phyloP scores from a whole-genome alignment of 2,113 vertebrate species.

The Myiopsitta monachus region DNA sequence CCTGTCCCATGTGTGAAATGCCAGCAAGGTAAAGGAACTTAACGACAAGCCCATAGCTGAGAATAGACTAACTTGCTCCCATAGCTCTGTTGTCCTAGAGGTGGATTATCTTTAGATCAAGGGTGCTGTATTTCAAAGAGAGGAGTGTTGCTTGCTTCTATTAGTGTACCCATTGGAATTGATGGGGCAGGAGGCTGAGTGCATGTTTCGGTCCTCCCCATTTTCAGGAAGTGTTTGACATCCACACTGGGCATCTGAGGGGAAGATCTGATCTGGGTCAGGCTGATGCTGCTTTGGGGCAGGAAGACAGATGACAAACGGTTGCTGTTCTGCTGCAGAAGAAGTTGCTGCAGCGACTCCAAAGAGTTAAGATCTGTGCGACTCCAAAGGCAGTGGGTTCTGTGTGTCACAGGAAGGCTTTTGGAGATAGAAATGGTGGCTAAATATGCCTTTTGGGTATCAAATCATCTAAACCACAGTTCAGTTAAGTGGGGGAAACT shows the following conservation, averaged over 20 bases:
- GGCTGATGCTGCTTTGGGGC: not conserved
- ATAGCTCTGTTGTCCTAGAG: not conserved
- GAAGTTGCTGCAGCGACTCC: fast-evolving
- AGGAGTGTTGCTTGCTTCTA: not conserved
- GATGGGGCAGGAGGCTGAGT: not conserved
- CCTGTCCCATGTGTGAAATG: not conserved
- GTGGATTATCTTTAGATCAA: not conserved
- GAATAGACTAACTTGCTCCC: not conserved
- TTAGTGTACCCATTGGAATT: fast-evolving
- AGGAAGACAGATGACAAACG: fast-evolving
- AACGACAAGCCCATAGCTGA: not conserved
- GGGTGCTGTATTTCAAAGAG: not conserved
- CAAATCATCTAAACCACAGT: fast-evolving
- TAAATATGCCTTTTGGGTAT: fast-evolving
- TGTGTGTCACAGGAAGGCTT: not conserved
- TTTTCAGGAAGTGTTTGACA: fast-evolving
- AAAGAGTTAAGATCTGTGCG: fast-evolving
- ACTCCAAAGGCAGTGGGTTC: not conserved
- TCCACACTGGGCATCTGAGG: not conserved
- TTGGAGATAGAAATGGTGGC: not conserved
- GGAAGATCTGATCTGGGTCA: not conserved
- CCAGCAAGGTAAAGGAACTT: not conserved
- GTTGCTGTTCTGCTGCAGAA: not conserved
- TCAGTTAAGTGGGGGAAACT: not conserved
- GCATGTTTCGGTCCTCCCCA: fast-evolving